Percentiles rank a stretch among this genome's conserved stretches.
Evolutionary conservation across 2,888 invertebrate species (phyloP).

Genomic region (Heterodera filipjevi): DNA sequence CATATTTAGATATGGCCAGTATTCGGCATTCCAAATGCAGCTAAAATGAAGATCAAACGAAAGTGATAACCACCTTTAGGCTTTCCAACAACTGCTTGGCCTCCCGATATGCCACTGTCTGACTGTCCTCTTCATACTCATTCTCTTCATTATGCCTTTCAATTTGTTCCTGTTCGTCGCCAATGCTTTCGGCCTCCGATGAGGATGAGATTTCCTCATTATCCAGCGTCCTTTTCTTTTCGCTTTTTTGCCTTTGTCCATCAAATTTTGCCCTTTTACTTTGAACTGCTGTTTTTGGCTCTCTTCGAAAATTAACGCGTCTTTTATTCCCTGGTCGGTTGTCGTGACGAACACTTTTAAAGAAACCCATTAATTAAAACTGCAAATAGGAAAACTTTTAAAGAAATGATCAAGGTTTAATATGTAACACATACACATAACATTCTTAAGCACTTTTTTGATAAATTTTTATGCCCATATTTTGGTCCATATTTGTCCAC

Average conservation of each 20-base stretch:
- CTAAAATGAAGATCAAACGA: constrained; percentile 10
- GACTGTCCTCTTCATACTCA: constrained; percentile 46
- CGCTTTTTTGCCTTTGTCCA: not conserved
- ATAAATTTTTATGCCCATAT: no score
- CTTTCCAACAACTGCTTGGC: constrained; percentile 55
- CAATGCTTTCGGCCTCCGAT: not conserved
- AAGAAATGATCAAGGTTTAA: no score
- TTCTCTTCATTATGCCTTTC: constrained; percentile 41
- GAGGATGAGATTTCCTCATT: not conserved
- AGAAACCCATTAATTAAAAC: constrained; percentile 2
- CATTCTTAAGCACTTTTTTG: no score
- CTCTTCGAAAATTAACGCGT: not conserved
- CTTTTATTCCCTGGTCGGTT: not conserved
- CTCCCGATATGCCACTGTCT: constrained; percentile 53
- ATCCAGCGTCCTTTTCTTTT: constrained; percentile 4
- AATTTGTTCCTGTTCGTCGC: not conserved
- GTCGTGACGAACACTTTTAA: not conserved
- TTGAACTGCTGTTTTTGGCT: not conserved
- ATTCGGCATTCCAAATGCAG: no score
- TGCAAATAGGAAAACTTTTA: not conserved
- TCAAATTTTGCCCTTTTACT: constrained; percentile 10
- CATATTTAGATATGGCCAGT: no score
- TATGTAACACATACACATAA: no score
- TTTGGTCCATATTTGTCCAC: no score
- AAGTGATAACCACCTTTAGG: constrained; percentile 46